These are phyloP conservation scores for Pterocles burchelli DNA, from an alignment of 2,113 vertebrate genomes.

Conservation along the genomic window DNA sequence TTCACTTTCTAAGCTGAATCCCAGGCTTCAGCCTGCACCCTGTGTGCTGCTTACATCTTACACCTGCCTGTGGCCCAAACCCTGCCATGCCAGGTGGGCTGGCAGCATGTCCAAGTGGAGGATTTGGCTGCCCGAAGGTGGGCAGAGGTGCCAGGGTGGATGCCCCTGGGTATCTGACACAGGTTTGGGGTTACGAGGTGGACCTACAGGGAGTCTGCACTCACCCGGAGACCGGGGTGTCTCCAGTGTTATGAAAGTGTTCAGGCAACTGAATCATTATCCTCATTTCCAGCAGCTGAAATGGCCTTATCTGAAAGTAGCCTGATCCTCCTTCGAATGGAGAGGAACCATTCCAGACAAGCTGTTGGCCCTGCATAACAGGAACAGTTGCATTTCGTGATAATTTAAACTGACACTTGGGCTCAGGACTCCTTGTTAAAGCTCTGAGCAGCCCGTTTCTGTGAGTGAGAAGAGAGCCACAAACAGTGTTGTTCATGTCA, in stretches of 20 bases:
- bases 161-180: not conserved
- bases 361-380: not conserved
- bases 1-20: not conserved
- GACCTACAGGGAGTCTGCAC: accelerated
- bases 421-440: not conserved
- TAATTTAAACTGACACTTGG: not conserved
- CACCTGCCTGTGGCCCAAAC: not conserved
- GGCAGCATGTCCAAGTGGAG: accelerated
- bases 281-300: not conserved
- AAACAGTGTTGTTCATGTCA: not conserved
- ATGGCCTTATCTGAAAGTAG: not conserved
- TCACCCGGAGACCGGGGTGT: accelerated
- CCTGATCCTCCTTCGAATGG: accelerated
- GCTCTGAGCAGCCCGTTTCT: not conserved
- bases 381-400: not conserved
- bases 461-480: not conserved
- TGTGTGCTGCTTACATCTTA: not conserved
- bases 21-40: accelerated
- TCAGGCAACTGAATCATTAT: not conserved
- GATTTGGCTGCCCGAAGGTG: not conserved
- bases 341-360: not conserved
- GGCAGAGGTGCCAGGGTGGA: accelerated
- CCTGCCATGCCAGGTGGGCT: accelerated
- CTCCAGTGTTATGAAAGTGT: accelerated
- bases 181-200: accelerated